Evolutionary conservation across 2,888 invertebrate species (phyloP).

Genomic region (Eulithis testata): DNA sequence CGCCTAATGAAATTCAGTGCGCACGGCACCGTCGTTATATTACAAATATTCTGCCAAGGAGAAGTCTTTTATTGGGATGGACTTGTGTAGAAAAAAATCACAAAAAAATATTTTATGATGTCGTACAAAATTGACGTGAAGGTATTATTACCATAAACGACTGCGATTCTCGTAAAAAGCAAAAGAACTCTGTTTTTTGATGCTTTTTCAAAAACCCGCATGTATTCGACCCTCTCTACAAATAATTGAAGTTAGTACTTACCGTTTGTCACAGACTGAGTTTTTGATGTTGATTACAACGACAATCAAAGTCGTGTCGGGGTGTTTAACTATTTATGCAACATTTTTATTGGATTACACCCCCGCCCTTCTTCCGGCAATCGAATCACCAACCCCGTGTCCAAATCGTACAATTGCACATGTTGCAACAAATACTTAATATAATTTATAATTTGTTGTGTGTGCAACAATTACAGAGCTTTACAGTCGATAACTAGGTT

Average conservation of each 20-base stretch:
- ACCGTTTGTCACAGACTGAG: constrained; percentile 8
- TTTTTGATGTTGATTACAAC: constrained; percentile 33
- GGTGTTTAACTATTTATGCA: constrained; percentile 58
- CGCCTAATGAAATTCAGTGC: constrained; percentile 3
- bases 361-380: constrained; percentile 43
- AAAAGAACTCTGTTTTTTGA: not conserved
- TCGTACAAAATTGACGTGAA: no score
- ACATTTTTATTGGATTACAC: constrained; percentile 67
- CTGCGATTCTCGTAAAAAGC: not conserved
- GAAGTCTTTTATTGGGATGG: no score
- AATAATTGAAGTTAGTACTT: not conserved
- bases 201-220: not conserved
- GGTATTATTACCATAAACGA: no score
- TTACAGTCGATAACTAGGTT: constrained; percentile 30
- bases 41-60: no score
- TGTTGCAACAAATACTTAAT: constrained; percentile 37
- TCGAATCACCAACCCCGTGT: constrained; percentile 27
- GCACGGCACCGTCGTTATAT: no score
- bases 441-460: constrained; percentile 41
- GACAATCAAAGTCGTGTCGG: constrained; percentile 49
- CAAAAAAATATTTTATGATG: no score
- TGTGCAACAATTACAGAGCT: constrained; percentile 35
- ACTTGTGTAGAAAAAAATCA: no score
- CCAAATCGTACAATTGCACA: constrained; percentile 35
- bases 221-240: constrained; percentile 6